Conservation (phyloP, 2,888 invertebrate species). For the Zootermopsis nevadensis region DNA sequence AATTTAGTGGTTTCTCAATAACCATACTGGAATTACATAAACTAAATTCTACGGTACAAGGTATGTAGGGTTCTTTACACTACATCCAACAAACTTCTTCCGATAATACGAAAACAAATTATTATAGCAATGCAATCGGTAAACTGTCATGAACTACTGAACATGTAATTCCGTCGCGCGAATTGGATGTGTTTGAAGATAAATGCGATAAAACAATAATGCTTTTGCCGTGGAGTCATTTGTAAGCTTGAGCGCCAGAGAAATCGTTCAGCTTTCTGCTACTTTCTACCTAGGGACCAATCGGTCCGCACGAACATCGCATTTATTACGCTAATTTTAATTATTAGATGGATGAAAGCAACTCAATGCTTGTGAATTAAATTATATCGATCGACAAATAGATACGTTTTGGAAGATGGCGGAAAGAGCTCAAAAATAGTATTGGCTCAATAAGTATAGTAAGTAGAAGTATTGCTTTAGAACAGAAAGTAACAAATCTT, state of each 20-base stretch:
- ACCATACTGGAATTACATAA: not conserved
- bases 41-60: not conserved
- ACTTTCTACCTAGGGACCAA: no score
- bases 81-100: not conserved
- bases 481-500: not conserved
- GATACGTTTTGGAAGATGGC: conserved; percentile 15
- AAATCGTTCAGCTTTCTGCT: no score
- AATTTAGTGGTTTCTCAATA: not conserved
- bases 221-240: no score
- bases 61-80: not conserved
- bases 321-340: no score
- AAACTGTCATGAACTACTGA: no score
- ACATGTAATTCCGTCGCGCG: no score
- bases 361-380: not conserved
- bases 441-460: not conserved
- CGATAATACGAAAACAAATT: no score
- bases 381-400: not conserved
- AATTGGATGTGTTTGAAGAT: no score
- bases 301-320: no score
- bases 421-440: conserved; percentile 1
- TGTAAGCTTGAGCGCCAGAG: no score
- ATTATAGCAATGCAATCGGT: no score
- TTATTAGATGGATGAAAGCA: not conserved
- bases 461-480: not conserved
- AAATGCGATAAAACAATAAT: no score